Evolutionary conservation across 2,888 invertebrate genomes (phyloP), one percentile per base, ranked within the genome.

Genomic region (Tethea ocularis): DNA sequence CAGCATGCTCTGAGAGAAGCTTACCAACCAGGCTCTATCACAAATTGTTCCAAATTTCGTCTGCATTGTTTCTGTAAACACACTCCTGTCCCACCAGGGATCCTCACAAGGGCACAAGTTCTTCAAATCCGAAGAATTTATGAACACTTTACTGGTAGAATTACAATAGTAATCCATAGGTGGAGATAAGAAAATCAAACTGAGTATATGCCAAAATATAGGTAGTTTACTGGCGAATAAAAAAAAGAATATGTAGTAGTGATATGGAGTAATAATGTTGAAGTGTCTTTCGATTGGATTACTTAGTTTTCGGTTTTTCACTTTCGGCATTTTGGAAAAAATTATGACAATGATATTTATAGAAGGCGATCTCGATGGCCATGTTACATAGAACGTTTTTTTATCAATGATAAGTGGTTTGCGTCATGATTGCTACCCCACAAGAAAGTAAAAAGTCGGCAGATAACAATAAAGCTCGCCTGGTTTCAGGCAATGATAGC

Each of bases 211-310:
- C 90, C 89, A 90, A 33, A 84, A 84, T 29, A 83, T 56, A 2
- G 87, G 86, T 15, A 84, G 52, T 61, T 88, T 86, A 29, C 82
- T 75, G 0, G 77, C 3, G 58, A 89, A 88, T 15, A 88, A 51
- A 1, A 87, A 23, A 8, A 63, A 63, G 61, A 86, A 88, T 8
- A 86, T 67, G 52, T 75, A 89, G 10, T 74, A 82, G 52, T 91
- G 90, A 52, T 88, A 90, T 2, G 69, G 69, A 1, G 83, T 73
- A 4, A 87, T 56, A 1, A 59, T 67, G 22, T 72, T 62, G 29
- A 88, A 87, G 60, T 83, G 73, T 62, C 75, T 82, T 59, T 88
- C 89, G 4, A 89, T 80, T 2, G 89, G 90, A 72, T 87, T 85
- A 24, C 63, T 64, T 23, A 74, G 57, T 61, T 70, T 73, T 1